These are phyloP conservation scores for Umimayanthus kanabou DNA, from an alignment of 92 coral and sea anemone genomes.

Conservation along the genomic window DNA sequence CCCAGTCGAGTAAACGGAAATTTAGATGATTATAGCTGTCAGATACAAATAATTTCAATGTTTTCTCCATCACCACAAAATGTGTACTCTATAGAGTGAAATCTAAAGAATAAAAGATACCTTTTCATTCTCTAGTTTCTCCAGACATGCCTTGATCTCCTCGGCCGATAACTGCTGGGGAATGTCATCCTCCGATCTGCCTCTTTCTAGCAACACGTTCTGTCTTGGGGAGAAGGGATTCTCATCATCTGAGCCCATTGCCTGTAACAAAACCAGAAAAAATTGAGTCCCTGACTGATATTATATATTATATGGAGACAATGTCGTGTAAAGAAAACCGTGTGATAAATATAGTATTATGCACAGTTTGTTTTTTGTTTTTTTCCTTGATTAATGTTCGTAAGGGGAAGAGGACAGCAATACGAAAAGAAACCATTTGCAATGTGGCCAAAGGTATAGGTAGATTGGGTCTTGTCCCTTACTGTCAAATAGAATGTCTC, in stretches of 20 bases:
- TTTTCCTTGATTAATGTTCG: no score
- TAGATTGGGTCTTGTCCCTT: no score
- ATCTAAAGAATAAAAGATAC: slow-evolving; percentile 30
- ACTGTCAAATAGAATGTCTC: background rate
- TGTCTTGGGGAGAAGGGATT: background rate
- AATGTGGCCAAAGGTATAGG: no score
- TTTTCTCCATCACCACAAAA: background rate
- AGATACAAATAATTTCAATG: background rate
- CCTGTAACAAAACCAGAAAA: slow-evolving; percentile 6
- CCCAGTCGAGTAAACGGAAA: background rate
- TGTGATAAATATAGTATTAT: no score
- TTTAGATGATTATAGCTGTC: no score
- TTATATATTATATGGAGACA: no score
- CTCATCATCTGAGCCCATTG: slow-evolving; percentile 36
- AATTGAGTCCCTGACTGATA: background rate
- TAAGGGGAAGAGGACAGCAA: no score
- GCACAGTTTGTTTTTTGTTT: no score
- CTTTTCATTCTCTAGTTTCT: slow-evolving; percentile 88
- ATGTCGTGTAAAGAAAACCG: no score
- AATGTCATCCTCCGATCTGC: slow-evolving; percentile 22
- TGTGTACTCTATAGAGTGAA: background rate
- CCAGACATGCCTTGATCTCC: slow-evolving; percentile 85
- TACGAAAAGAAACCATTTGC: no score
- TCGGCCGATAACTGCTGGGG: slow-evolving; percentile 69
- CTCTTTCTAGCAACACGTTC: background rate